A percentile compares a stretch with the other conserved stretches of the same genome.
phyloP scores from a whole-genome alignment of 2,113 vertebrate species.

The Physeter macrocephalus region DNA sequence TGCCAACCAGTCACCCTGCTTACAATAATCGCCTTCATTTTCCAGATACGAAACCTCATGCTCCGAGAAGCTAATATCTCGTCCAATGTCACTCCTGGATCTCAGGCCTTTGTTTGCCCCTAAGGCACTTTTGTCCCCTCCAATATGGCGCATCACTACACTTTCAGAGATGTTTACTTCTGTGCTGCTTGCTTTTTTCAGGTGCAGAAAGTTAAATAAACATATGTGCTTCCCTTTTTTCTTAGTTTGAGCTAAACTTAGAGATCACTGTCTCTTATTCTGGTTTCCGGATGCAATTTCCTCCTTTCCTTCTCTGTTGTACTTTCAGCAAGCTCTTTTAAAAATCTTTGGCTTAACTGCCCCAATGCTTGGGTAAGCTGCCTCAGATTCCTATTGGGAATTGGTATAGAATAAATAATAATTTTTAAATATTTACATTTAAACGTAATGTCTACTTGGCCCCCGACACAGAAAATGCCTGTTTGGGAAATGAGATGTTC shows the following conservation, averaged over 20 bases:
- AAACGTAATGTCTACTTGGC: background rate
- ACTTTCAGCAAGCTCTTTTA: background rate
- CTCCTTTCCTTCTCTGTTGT: background rate
- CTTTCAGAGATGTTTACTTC: background rate
- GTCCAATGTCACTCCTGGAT: background rate
- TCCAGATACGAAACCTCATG: background rate
- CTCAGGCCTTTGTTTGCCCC: background rate
- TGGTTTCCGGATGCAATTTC: conserved; percentile 1
- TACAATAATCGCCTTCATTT: background rate
- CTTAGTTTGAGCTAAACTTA: conserved; percentile 20
- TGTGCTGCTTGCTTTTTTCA: background rate
- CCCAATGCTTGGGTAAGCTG: background rate
- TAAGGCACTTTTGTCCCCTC: background rate
- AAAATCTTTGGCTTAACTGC: conserved; percentile 2
- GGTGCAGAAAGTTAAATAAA: background rate
- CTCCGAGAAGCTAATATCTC: background rate
- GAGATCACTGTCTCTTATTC: background rate
- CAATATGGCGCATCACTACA: accelerated
- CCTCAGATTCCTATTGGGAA: background rate
- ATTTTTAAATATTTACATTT: conserved; percentile 25
- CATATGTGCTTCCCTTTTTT: background rate
- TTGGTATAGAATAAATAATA: background rate
- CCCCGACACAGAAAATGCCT: background rate
- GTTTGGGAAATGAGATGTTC: background rate
- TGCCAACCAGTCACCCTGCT: background rate